Evolutionary conservation across 2,797 vertebrate species (phyloP).

Genomic region (Scyliorhinus canicula): DNA sequence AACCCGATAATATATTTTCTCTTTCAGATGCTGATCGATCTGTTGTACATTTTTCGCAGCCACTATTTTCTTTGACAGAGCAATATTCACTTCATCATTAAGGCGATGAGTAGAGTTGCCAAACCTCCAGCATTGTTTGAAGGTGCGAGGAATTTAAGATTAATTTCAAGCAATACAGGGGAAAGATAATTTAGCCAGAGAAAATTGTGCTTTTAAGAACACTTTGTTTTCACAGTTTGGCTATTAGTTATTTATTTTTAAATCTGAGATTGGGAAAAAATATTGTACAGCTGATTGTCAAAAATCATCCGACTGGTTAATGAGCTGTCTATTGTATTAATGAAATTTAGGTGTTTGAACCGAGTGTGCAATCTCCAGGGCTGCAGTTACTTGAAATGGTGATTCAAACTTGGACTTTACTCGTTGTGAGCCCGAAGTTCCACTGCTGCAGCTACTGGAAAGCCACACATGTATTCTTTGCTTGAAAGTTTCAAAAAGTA

Average conservation of each 20-base stretch:
- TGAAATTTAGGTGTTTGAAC: background rate
- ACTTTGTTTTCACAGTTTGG: background rate
- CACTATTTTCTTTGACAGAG: background rate
- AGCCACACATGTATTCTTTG: slow-evolving; percentile 2
- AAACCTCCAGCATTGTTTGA: background rate
- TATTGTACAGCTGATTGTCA: too few species aligned
- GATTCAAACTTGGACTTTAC: background rate
- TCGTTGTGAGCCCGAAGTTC: background rate
- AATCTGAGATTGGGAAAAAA: background rate
- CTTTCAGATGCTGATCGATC: slow-evolving; percentile 3
- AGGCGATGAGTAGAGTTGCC: background rate
- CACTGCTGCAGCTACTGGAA: background rate
- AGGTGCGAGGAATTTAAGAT: background rate
- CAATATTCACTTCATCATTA: background rate
- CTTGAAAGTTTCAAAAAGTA: slow-evolving; percentile 14
- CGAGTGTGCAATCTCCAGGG: background rate
- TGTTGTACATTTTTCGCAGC: background rate
- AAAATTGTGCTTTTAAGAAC: background rate
- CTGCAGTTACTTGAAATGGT: background rate
- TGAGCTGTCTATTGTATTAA: background rate
- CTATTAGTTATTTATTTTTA: background rate
- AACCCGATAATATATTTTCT: background rate
- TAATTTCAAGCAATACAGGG: background rate
- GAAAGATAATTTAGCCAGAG: background rate
- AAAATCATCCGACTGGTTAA: background rate